These are phyloP conservation scores for Phyllotreta cruciferae DNA, from an alignment of 2,888 invertebrate genomes.

Conservation along the genomic window DNA sequence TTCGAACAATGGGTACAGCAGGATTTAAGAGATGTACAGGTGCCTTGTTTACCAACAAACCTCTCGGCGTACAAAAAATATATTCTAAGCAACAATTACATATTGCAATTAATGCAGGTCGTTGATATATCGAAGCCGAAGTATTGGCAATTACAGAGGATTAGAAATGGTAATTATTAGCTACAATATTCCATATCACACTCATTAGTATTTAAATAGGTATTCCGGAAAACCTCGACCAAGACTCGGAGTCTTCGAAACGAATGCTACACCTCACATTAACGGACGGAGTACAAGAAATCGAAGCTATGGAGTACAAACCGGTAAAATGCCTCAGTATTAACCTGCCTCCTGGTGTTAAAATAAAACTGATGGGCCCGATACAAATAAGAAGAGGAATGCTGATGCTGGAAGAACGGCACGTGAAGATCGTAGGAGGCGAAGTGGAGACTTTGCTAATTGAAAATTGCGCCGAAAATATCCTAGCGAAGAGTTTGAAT, in stretches of 20 bases:
- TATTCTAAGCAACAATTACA: conserved; percentile 63
- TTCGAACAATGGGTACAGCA: conserved; percentile 72
- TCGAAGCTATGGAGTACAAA: conserved; percentile 76
- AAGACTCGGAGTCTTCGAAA: conserved; percentile 63
- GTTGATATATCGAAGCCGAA: conserved; percentile 68
- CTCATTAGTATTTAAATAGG: neutral
- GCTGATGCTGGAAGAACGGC: conserved; percentile 68
- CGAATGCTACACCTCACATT: conserved; percentile 75
- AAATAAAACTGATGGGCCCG: conserved; percentile 73
- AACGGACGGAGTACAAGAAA: conserved; percentile 76
- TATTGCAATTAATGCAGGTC: conserved; percentile 69
- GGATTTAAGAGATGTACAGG: conserved; percentile 70
- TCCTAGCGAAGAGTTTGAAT: conserved; percentile 67
- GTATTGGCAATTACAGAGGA: conserved; percentile 58
- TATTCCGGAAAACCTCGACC: conserved; percentile 64
- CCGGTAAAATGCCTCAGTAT: conserved; percentile 66
- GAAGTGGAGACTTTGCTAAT: conserved; percentile 71
- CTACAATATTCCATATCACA: neutral
- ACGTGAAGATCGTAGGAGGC: conserved; percentile 73
- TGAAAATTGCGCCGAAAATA: conserved; percentile 67
- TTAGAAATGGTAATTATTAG: conserved; percentile 53
- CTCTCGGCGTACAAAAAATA: conserved; percentile 60
- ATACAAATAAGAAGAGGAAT: conserved; percentile 74
- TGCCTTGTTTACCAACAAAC: conserved; percentile 67
- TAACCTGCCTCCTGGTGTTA: conserved; percentile 68